phyloP scores from a whole-genome alignment of 1,140 invertebrate genomes.

The Orius laevigatus region DNA sequence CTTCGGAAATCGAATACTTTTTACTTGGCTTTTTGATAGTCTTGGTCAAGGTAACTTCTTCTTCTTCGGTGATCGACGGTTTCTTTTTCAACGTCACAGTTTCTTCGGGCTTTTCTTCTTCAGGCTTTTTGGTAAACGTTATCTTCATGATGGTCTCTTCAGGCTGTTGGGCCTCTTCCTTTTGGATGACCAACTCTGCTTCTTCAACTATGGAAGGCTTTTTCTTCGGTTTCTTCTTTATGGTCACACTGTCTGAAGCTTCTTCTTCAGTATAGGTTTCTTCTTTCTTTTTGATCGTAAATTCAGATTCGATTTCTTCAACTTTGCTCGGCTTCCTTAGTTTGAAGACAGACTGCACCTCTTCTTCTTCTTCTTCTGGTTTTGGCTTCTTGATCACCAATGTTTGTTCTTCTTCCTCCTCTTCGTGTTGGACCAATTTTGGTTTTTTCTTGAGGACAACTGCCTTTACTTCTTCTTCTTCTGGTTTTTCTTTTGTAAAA shows the following conservation, averaged over 20 bases:
- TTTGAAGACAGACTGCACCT: slow-evolving; percentile 23
- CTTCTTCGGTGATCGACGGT: slow-evolving; percentile 10
- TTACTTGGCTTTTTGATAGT: slow-evolving; percentile 17
- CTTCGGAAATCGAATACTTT: slow-evolving; percentile 22
- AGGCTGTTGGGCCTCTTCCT: slow-evolving; percentile 25
- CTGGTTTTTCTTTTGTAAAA: slow-evolving; percentile 19
- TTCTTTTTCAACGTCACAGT: slow-evolving; percentile 5
- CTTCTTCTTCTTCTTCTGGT: slow-evolving; percentile 22
- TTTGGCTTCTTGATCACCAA: not conserved
- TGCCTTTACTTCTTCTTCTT: slow-evolving; percentile 21
- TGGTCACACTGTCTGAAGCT: slow-evolving; percentile 13
- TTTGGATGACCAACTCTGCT: slow-evolving; percentile 31
- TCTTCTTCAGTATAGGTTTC: slow-evolving; percentile 18
- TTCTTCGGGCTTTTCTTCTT: slow-evolving; percentile 8
- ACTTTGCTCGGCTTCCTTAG: slow-evolving; percentile 26
- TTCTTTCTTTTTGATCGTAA: slow-evolving; percentile 25
- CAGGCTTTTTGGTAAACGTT: slow-evolving; percentile 14
- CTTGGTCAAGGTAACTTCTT: slow-evolving; percentile 6
- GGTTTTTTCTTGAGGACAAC: slow-evolving; percentile 13
- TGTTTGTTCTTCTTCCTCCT: slow-evolving; percentile 12
- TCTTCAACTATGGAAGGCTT: slow-evolving; percentile 25
- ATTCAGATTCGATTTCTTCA: slow-evolving; percentile 27
- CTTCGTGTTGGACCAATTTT: not conserved
- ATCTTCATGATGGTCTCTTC: slow-evolving; percentile 17
- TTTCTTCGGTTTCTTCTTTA: slow-evolving; percentile 21